A percentile compares a stretch with the other conserved stretches of the same genome.
Conservation (phyloP, 2,113 vertebrate species). For the Connochaetes taurinus region DNA sequence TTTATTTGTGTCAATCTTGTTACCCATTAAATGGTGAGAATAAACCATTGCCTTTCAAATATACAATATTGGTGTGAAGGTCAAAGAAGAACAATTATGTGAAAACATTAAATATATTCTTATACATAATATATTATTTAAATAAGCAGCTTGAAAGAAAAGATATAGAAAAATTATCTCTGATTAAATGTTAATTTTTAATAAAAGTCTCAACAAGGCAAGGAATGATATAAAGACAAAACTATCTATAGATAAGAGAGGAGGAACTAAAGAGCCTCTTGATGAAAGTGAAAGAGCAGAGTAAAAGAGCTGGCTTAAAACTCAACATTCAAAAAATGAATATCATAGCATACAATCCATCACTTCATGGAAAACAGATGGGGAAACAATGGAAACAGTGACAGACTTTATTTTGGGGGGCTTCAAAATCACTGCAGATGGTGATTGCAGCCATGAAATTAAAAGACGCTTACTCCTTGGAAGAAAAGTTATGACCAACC, state of each 20-base stretch:
- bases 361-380: background rate
- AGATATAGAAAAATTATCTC: background rate
- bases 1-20: background rate
- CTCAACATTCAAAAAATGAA: background rate
- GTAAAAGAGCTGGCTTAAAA: background rate
- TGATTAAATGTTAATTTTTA: background rate
- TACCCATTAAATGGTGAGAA: background rate
- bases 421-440: background rate
- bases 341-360: background rate
- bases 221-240: background rate
- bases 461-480: background rate
- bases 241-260: background rate
- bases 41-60: background rate
- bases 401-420: background rate
- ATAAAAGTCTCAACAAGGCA: background rate
- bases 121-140: background rate
- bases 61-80: background rate
- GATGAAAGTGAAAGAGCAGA: background rate
- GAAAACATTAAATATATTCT: background rate
- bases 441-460: background rate
- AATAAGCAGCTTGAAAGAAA: background rate
- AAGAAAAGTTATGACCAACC: too few relatives aligned
- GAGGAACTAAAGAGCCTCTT: background rate
- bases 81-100: background rate
- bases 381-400: background rate